Conservation (phyloP, 2,113 vertebrate species). For the Litocranius walleri region DNA sequence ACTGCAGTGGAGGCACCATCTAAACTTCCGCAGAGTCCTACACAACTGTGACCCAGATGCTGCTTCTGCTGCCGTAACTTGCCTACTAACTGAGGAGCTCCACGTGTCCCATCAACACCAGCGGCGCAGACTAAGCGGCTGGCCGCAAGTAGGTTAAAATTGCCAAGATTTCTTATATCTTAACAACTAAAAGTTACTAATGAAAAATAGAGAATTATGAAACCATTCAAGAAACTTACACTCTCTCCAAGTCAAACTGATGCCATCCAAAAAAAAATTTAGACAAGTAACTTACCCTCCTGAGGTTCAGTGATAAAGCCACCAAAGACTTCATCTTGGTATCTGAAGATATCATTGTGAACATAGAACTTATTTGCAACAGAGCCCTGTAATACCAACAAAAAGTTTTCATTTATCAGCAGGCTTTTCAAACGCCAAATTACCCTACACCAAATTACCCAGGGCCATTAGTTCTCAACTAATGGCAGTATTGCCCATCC, state of each 20-base stretch:
- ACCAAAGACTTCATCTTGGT: constrained; percentile 97
- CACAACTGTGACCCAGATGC: neutral
- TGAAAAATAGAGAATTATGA: neutral
- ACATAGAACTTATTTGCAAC: constrained; percentile 99
- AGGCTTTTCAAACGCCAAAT: neutral
- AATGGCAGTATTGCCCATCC: neutral
- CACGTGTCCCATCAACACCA: neutral
- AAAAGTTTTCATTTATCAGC: constrained; percentile 20
- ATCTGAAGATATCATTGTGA: constrained; percentile 98
- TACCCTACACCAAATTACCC: neutral
- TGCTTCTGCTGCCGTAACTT: neutral
- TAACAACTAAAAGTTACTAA: neutral
- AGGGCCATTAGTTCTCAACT: neutral
- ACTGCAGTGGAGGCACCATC: neutral
- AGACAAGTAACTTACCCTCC: constrained; percentile 85
- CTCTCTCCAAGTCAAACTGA: neutral
- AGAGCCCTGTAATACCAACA: constrained; percentile 86
- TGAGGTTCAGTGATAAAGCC: constrained; percentile 96
- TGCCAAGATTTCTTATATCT: neutral
- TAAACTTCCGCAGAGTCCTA: neutral
- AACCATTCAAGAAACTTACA: neutral
- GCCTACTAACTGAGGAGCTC: neutral
- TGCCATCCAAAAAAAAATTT: neutral
- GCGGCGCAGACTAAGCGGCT: neutral
- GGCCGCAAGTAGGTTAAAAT: neutral